A percentile compares a stretch with the other conserved stretches of the same genome.
Conservation (phyloP, 2,113 vertebrate genomes). For the Myotis yumanensis region DNA sequence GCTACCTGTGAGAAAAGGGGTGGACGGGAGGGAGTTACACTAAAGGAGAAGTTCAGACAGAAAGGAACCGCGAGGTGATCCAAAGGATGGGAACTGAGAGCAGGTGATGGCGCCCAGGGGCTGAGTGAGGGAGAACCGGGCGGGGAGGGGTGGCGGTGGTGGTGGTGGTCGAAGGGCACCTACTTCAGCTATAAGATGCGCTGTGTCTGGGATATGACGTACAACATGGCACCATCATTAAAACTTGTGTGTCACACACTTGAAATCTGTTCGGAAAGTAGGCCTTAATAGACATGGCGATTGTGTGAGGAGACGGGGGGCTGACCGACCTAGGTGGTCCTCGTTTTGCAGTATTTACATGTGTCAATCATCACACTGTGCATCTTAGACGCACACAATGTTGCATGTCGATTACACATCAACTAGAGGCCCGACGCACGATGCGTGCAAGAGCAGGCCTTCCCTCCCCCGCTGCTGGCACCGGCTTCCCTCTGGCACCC, state of each 20-base stretch:
- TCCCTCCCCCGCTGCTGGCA: too few relatives aligned
- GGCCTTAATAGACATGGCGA: not conserved
- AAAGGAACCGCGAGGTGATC: not conserved
- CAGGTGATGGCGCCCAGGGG: not conserved
- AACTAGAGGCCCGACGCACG: too few relatives aligned
- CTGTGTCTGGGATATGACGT: not conserved
- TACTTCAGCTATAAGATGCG: not conserved
- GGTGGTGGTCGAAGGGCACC: not conserved
- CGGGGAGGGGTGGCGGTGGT: not conserved
- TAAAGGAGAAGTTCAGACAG: not conserved
- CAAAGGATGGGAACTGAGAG: not conserved
- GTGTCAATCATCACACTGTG: not conserved
- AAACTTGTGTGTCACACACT: too few relatives aligned
- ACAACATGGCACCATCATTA: not conserved
- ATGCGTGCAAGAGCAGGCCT: too few relatives aligned
- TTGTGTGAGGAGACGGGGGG: not conserved
- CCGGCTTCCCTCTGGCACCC: too few relatives aligned
- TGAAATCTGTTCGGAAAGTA: not conserved
- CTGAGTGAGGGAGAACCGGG: not conserved
- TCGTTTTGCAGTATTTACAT: fast-evolving
- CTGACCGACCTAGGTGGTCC: not conserved
- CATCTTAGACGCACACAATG: not conserved
- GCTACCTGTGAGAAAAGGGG: not conserved
- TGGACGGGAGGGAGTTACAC: not conserved
- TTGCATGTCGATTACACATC: not conserved